Base-by-base conservation (phyloP, 35 echinoderm and acorn worm genomes). In the Chiridota heheva region DNA sequence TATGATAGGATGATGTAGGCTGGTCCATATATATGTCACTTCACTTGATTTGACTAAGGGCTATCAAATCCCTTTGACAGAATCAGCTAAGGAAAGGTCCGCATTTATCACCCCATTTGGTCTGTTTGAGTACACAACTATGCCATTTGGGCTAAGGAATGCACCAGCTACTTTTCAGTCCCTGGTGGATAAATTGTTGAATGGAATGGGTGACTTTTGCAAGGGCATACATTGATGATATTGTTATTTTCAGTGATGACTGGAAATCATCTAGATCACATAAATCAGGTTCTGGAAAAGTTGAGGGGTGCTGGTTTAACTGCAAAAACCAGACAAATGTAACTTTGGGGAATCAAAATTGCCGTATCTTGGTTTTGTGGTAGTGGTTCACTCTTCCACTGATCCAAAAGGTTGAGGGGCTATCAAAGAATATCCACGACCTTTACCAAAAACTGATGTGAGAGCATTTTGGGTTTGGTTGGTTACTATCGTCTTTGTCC, bases 401-500 rank as follows among this genome's bases (percentile, higher is more conserved):
- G n/a, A n/a, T n/a, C n/a, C n/a, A n/a, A n/a, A n/a, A n/a, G 7
- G 20, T 49, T 20, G 7, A 49, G 46, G 7, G 46, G 46, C 20
- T 49, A 49, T 20, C 46, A 10, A 10, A n/a, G 7, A 63, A 15
- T 72, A 44, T 42, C 69, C 69, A 15, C 8, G 51, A 3, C 75
- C 75, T 35, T 16, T 59, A 18, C 36, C 75, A 0, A 78, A 78
- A 60, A 78, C 75, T 13, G 17, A 78, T 31, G 48, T 78, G 33
- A 17, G 53, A 40, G 24, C 53, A 10, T 78, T 78, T 33, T 60
- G 41, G 75, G 75, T 10, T 28, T 78, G 30, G 55, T 42, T 22
- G 57, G 38, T 13, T 60, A 78, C 35, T 78, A 78, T 34, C 0
- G 51, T 0, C 34, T 44, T 45, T 45, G 44, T 72, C 25, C 69